Evolutionary conservation across 2,113 vertebrate species (phyloP).

Genomic region (Ceratotherium simum): DNA sequence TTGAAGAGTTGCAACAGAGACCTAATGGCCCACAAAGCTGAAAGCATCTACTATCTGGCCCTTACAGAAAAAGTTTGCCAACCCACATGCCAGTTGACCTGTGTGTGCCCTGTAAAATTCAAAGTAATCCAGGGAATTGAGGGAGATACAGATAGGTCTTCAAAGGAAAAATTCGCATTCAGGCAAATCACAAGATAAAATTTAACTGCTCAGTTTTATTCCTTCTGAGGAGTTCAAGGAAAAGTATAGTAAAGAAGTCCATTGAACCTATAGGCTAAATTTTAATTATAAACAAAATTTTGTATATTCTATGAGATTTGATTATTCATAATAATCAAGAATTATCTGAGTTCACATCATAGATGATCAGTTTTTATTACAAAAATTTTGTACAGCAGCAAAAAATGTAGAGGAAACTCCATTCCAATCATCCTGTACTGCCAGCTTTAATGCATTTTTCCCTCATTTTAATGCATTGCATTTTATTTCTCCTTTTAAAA

Average conservation of each 20-base stretch:
- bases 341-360: not conserved
- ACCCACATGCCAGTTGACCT: fast-evolving
- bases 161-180: not conserved
- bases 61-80: not conserved
- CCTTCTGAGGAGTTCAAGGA: not conserved
- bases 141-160: not conserved
- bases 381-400: not conserved
- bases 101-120: not conserved
- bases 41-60: not conserved
- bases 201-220: not conserved
- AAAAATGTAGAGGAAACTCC: not conserved
- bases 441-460: not conserved
- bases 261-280: not conserved
- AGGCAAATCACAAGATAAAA: not conserved
- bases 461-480: not conserved
- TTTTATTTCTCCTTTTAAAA: not conserved
- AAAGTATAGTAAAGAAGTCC: not conserved
- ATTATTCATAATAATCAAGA: not conserved
- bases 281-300: not conserved
- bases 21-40: not conserved
- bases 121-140: not conserved
- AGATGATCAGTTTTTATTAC: not conserved
- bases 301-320: not conserved
- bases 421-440: not conserved
- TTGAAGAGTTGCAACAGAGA: not conserved